phyloP scores from a whole-genome alignment of 2,888 invertebrate genomes.

The Sycophila texana region DNA sequence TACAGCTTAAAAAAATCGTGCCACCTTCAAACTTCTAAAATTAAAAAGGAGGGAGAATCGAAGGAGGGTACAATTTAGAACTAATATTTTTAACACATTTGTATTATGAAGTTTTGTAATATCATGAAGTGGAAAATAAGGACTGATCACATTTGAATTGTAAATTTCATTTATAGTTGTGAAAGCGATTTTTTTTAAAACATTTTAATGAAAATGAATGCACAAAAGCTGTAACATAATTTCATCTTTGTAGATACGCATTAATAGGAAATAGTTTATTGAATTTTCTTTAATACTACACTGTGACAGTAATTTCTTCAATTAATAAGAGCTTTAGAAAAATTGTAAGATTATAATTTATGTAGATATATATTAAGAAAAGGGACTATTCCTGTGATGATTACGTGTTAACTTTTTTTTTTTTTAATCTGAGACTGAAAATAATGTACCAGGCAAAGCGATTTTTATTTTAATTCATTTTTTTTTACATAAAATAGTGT shows the following conservation, averaged over 20 bases:
- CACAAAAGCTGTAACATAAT: constrained; percentile 37
- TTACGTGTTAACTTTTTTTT: constrained; percentile 9
- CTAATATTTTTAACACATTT: constrained; percentile 29
- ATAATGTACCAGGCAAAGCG: constrained; percentile 49
- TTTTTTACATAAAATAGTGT: constrained; percentile 50
- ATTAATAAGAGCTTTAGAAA: background rate
- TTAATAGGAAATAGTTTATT: background rate
- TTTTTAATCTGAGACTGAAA: constrained; percentile 50
- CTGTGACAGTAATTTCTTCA: constrained; percentile 13
- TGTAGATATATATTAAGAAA: background rate
- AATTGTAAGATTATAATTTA: constrained; percentile 19
- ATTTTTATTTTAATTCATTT: constrained; percentile 49
- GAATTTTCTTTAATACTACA: background rate
- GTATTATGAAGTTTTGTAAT: constrained; percentile 10
- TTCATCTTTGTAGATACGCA: constrained; percentile 27
- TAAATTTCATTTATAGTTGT: constrained; percentile 12
- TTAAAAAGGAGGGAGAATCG: too few relatives aligned
- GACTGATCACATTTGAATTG: constrained; percentile 17
- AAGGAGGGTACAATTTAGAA: background rate
- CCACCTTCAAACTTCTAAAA: too few relatives aligned
- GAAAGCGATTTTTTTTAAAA: constrained; percentile 12
- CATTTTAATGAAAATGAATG: background rate
- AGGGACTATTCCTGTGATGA: constrained; percentile 1
- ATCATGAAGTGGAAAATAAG: background rate
- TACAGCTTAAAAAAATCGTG: too few relatives aligned